Percentiles rank a stretch among this genome's conserved stretches.
phyloP scores from a whole-genome alignment of 2,797 vertebrate species.

The Sebastes steindachneri region DNA sequence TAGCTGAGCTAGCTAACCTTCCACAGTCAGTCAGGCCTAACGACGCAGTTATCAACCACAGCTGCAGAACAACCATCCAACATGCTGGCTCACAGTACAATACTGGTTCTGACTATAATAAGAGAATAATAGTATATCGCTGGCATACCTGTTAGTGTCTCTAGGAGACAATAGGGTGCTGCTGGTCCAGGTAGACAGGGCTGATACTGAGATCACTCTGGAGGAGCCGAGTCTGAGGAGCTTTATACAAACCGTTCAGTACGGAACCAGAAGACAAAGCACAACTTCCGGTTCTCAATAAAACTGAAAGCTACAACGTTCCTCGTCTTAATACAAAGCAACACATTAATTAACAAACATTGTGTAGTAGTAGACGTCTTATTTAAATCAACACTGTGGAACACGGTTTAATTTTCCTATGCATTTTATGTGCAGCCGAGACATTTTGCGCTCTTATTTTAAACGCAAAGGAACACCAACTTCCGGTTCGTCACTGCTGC shows the following conservation, averaged over 20 bases:
- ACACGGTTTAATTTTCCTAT: rapidly evolving
- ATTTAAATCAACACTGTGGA: rapidly evolving
- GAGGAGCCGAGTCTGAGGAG: constrained; percentile 43
- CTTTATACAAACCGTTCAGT: constrained; percentile 51
- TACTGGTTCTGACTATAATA: rapidly evolving
- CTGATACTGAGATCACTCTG: constrained; percentile 55
- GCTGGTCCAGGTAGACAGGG: constrained; percentile 44
- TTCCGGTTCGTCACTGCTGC: constrained; percentile 33
- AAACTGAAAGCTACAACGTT: background rate
- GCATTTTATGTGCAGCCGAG: too few relatives aligned
- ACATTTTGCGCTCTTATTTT: constrained; percentile 8
- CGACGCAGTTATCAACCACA: constrained; percentile 65
- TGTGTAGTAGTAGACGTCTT: rapidly evolving
- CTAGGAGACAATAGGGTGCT: constrained; percentile 48
- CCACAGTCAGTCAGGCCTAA: constrained; percentile 71
- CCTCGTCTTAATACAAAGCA: background rate
- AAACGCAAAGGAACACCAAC: rapidly evolving
- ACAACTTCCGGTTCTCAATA: constrained; percentile 63
- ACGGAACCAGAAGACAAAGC: background rate
- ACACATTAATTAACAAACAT: rapidly evolving
- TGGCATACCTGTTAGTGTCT: constrained; percentile 70
- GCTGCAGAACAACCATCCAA: background rate
- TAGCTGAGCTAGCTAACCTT: constrained; percentile 52
- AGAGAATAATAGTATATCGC: background rate
- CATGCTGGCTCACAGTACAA: background rate